Conservation (phyloP, 2,797 vertebrate species). For the Gorsachius magnificus region DNA sequence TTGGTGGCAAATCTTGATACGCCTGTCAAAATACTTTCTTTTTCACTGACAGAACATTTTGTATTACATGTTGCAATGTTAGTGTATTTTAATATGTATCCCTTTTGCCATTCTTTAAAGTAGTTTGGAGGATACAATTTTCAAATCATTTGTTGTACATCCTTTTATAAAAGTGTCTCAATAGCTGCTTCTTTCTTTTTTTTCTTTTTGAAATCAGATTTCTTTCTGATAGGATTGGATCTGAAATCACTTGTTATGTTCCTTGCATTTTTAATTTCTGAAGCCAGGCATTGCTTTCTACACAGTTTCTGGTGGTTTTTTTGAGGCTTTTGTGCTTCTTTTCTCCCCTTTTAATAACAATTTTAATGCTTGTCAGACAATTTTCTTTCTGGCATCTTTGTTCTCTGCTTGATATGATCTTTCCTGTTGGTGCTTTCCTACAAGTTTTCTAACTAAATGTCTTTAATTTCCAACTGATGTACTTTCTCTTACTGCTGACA, state of each 20-base stretch:
- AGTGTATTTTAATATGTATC: neutral
- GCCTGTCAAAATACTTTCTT: neutral
- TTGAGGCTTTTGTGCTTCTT: conserved; percentile 36
- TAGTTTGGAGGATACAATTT: conserved; percentile 15
- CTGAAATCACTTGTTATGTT: conserved; percentile 26
- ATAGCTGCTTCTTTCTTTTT: neutral
- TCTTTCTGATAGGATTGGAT: neutral
- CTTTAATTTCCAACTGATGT: neutral
- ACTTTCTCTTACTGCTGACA: neutral
- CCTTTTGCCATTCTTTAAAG: neutral
- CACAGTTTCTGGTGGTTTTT: neutral
- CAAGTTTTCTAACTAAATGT: neutral
- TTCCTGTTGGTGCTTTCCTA: neutral
- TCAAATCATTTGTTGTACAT: neutral
- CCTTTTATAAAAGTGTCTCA: conserved; percentile 14
- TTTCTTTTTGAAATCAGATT: neutral
- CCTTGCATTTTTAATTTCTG: conserved; percentile 34
- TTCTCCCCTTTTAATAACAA: neutral
- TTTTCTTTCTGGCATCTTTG: conserved; percentile 25
- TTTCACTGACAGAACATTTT: neutral
- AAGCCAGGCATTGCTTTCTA: conserved; percentile 9
- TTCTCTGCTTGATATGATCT: conserved; percentile 7
- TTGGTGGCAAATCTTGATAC: neutral
- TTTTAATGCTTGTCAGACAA: neutral
- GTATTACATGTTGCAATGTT: neutral